Evolutionary conservation across 2,797 vertebrate species (phyloP).

Genomic region (Tapirus indicus): DNA sequence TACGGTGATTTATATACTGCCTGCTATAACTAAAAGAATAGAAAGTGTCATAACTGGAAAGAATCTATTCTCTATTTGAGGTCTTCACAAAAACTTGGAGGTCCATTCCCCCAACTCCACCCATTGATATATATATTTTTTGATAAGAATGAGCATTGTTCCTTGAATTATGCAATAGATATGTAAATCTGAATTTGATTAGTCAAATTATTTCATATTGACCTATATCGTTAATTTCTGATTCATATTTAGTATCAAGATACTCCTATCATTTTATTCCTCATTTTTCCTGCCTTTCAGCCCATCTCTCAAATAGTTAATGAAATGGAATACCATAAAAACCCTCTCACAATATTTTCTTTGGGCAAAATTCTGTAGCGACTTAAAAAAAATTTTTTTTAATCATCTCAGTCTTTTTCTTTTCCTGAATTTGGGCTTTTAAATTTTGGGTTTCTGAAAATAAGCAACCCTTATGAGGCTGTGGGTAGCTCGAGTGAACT

Average conservation of each 20-base stretch:
- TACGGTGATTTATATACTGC: background rate
- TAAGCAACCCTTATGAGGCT: background rate
- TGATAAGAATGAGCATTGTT: background rate
- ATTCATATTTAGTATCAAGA: background rate
- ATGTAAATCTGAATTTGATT: slow-evolving; percentile 9
- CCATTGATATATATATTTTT: background rate
- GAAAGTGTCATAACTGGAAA: background rate
- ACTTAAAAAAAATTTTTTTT: background rate
- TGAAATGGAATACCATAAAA: background rate
- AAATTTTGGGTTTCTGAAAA: background rate
- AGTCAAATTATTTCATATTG: background rate
- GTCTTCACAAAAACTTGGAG: background rate
- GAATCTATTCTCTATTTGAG: background rate
- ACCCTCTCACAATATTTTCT: background rate
- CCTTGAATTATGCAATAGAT: background rate
- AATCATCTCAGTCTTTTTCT: background rate
- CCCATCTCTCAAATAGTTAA: background rate
- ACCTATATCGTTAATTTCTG: background rate
- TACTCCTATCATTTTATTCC: background rate
- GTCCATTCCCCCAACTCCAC: background rate
- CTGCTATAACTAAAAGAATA: background rate
- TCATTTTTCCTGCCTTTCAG: background rate
- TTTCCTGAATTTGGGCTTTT: slow-evolving; percentile 27
- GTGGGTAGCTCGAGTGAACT: background rate
- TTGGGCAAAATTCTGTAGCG: background rate